A percentile compares a stretch with the other conserved stretches of the same genome.
Conservation (phyloP, 2,888 invertebrate genomes). For the Metellina segmentata region DNA sequence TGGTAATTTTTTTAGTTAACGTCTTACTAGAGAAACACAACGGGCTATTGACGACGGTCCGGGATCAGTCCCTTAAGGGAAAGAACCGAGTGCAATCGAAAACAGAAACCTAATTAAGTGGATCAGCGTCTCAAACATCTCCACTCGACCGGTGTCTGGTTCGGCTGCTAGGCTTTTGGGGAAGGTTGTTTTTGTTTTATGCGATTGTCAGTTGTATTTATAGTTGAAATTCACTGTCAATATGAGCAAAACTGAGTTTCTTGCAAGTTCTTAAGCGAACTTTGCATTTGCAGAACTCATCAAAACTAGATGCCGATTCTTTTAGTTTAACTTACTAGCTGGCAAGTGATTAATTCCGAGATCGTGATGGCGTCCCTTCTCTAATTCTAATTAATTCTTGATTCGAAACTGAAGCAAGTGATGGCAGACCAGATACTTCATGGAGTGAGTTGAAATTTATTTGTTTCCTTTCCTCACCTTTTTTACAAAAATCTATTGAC, state of each 20-base stretch:
- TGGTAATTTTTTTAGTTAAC: no score
- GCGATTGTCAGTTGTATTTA: slow-evolving; percentile 30
- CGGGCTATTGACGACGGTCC: no score
- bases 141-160: slow-evolving; percentile 54
- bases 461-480: no score
- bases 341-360: slow-evolving; percentile 31
- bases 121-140: slow-evolving; percentile 31
- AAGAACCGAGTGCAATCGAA: no score
- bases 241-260: neutral
- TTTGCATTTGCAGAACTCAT: neutral
- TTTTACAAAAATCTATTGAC: no score
- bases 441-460: slow-evolving; percentile 15
- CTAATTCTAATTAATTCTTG: slow-evolving; percentile 61
- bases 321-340: neutral
- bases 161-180: slow-evolving; percentile 63
- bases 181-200: slow-evolving; percentile 35
- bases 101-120: neutral
- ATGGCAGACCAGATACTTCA: slow-evolving; percentile 26
- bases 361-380: slow-evolving; percentile 56
- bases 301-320: neutral
- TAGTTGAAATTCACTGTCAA: slow-evolving; percentile 14
- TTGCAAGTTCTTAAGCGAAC: neutral
- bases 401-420: slow-evolving; percentile 4
- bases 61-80: no score
- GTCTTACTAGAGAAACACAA: no score